phyloP scores from a whole-genome alignment of 2,888 invertebrate species.

The Scaptomyza caliginosa region DNA sequence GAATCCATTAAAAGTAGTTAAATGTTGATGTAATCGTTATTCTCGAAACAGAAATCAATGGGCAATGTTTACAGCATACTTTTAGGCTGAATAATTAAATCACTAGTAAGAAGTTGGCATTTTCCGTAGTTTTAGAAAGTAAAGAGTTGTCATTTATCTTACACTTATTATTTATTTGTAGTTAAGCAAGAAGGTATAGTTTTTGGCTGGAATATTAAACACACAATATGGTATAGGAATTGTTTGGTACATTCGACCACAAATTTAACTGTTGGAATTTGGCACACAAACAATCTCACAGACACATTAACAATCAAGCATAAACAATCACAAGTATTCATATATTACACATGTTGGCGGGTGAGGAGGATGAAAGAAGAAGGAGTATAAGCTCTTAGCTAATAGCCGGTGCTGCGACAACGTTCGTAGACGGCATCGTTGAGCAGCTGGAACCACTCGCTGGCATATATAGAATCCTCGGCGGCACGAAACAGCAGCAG shows the following conservation, averaged over 20 bases:
- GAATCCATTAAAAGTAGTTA: slow-evolving; percentile 19
- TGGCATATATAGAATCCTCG: slow-evolving; percentile 81
- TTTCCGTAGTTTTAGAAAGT: too few relatives aligned
- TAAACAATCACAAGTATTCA: slow-evolving; percentile 19
- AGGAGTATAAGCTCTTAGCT: not conserved
- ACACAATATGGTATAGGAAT: slow-evolving; percentile 24
- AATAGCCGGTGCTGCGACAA: slow-evolving; percentile 76
- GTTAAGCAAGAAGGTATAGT: slow-evolving; percentile 21
- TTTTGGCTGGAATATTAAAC: slow-evolving; percentile 42
- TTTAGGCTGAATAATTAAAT: not conserved
- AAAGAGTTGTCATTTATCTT: not conserved
- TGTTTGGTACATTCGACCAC: slow-evolving; percentile 24
- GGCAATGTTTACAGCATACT: not conserved
- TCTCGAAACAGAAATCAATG: too few relatives aligned
- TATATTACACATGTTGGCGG: slow-evolving; percentile 19
- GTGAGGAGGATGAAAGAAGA: slow-evolving; percentile 3
- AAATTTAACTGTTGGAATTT: slow-evolving; percentile 14
- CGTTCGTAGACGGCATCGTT: slow-evolving; percentile 81
- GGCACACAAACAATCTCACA: slow-evolving; percentile 26
- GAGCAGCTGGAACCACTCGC: slow-evolving; percentile 84
- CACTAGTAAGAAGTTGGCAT: too few relatives aligned
- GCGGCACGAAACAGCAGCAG: slow-evolving; percentile 81
- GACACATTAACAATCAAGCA: slow-evolving; percentile 1
- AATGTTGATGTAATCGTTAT: too few relatives aligned
- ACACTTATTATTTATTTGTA: slow-evolving; percentile 2